Evolutionary conservation across 2,797 vertebrate species (phyloP).

Genomic region (Brachyrhaphis roseni): DNA sequence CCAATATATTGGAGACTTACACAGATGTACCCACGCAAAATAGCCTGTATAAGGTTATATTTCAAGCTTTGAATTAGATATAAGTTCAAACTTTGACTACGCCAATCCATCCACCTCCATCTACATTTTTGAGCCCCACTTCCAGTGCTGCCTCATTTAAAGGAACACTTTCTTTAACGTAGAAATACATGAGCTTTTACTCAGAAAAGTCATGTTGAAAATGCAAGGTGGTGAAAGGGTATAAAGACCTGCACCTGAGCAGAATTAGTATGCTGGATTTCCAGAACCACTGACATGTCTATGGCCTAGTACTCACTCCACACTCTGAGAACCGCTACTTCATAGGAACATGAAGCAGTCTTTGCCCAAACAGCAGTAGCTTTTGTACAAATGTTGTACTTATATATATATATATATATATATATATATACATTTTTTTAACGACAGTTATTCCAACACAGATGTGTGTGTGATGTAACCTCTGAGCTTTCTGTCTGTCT

Average conservation of each 20-base stretch:
- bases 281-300: not conserved
- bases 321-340: no score
- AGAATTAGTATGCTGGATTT: not conserved
- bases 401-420: no score
- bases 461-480: conserved; percentile 21
- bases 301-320: not conserved
- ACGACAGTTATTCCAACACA: not conserved
- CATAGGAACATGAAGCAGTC: not conserved
- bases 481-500: conserved; percentile 49
- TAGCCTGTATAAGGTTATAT: not conserved
- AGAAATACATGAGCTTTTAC: not conserved
- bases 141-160: not conserved
- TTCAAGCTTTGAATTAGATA: not conserved
- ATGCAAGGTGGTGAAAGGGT: not conserved
- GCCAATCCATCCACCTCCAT: not conserved
- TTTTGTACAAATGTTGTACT: no score
- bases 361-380: not conserved
- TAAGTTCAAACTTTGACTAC: not conserved
- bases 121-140: not conserved
- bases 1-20: not conserved
- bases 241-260: not conserved
- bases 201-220: not conserved
- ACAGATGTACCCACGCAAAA: not conserved
- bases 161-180: not conserved
- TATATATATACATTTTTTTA: no score